Conservation (phyloP, 2,797 vertebrate genomes). For the Micropoecilia bifurca region DNA sequence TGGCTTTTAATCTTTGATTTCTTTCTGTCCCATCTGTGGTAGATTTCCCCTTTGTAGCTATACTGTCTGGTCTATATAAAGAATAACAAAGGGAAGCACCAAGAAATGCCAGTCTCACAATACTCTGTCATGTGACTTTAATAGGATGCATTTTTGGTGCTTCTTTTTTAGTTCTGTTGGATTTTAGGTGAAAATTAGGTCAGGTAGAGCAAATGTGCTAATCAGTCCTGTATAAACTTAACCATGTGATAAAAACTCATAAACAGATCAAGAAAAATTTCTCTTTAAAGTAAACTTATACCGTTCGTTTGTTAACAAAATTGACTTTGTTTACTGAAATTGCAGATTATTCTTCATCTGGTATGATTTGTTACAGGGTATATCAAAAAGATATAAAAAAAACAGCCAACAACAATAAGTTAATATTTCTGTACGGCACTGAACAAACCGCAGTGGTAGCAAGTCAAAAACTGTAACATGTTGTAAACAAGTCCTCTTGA, state of each 20-base stretch:
- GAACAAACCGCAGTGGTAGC: slow-evolving; percentile 61
- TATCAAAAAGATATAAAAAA: slow-evolving; percentile 51
- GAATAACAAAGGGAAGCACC: slow-evolving; percentile 40
- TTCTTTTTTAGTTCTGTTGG: slow-evolving; percentile 48
- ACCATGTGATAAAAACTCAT: slow-evolving; percentile 40
- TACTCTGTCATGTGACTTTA: slow-evolving; percentile 26
- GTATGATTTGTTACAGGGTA: slow-evolving; percentile 24
- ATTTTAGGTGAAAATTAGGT: slow-evolving; percentile 49
- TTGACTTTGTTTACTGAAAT: slow-evolving; percentile 15
- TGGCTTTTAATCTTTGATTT: slow-evolving; percentile 26
- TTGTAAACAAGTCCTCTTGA: slow-evolving; percentile 45
- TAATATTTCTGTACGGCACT: slow-evolving; percentile 56
- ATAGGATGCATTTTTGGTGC: slow-evolving; percentile 49
- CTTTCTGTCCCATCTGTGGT: slow-evolving; percentile 36
- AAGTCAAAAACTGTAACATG: slow-evolving; percentile 46
- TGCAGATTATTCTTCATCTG: slow-evolving; percentile 44
- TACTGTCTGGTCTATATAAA: slow-evolving; percentile 33
- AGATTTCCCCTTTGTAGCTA: slow-evolving; percentile 44
- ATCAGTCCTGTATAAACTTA: slow-evolving; percentile 54
- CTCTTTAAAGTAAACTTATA: slow-evolving; percentile 33
- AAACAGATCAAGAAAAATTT: slow-evolving; percentile 14
- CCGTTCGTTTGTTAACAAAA: slow-evolving; percentile 39
- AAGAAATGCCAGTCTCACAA: slow-evolving; percentile 45
- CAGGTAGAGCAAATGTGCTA: slow-evolving; percentile 37
- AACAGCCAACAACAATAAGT: slow-evolving; percentile 16